phyloP scores from a whole-genome alignment of 2,888 invertebrate genomes.

The Microctonus aethiopoides region DNA sequence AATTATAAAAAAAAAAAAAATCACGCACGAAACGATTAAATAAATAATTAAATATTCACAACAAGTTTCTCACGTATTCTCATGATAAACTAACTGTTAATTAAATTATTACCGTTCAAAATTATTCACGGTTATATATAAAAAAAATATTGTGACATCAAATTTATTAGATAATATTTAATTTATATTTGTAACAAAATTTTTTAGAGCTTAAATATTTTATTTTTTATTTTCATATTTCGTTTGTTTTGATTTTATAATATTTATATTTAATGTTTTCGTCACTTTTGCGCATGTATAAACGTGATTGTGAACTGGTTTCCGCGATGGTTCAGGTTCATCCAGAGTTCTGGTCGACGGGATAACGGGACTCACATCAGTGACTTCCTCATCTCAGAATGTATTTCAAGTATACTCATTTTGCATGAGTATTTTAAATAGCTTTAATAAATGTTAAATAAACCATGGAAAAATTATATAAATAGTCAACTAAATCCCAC shows the following conservation, averaged over 20 bases:
- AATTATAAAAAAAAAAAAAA: no score
- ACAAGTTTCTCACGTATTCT: no score
- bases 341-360: conserved; percentile 13
- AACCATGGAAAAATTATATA: background rate
- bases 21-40: no score
- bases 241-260: background rate
- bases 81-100: no score
- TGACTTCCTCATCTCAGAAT: conserved; percentile 8
- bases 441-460: background rate
- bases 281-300: background rate
- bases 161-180: no score
- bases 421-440: conserved; percentile 1
- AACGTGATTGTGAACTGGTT: conserved; percentile 11
- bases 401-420: conserved; percentile 19
- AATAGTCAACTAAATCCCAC: no score
- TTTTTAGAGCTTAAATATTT: no score
- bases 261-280: background rate
- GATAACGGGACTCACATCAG: conserved; percentile 20
- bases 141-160: no score
- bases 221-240: background rate
- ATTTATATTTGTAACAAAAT: no score
- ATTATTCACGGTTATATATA: no score
- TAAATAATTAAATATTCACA: no score
- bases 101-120: no score
- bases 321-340: conserved; percentile 21